Conservation (phyloP, 2,113 vertebrate genomes). For the Gymnarchus niloticus region DNA sequence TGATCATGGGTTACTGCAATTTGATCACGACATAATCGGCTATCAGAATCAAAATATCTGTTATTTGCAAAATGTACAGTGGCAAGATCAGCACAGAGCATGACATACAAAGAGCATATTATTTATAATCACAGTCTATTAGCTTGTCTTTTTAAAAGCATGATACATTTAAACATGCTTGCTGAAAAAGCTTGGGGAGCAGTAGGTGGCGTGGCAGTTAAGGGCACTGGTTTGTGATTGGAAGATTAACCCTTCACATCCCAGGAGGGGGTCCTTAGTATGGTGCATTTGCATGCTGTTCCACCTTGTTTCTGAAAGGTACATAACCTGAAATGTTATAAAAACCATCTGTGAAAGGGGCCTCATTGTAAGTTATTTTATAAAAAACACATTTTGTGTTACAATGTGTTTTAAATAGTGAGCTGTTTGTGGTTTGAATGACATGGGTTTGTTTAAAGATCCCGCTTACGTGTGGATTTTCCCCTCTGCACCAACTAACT, state of each 20-base stretch:
- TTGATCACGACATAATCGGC: neutral
- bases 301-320: neutral
- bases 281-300: too few species aligned
- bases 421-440: neutral
- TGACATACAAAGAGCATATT: too few species aligned
- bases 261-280: neutral
- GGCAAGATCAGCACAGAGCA: too few species aligned
- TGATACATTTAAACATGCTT: neutral
- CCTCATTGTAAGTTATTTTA: constrained; percentile 8
- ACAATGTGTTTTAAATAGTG: neutral
- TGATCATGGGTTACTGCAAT: neutral
- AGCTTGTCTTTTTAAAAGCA: too few species aligned
- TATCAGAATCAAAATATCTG: too few species aligned
- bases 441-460: neutral
- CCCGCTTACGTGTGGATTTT: neutral
- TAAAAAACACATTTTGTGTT: neutral
- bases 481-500: neutral
- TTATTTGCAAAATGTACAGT: too few species aligned
- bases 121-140: too few species aligned
- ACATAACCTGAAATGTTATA: neutral
- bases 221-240: neutral
- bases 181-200: neutral
- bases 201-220: neutral
- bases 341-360: neutral
- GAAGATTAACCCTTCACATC: neutral